Conservation (phyloP, 2,888 invertebrate species). For the Tenthredo distinguenda region DNA sequence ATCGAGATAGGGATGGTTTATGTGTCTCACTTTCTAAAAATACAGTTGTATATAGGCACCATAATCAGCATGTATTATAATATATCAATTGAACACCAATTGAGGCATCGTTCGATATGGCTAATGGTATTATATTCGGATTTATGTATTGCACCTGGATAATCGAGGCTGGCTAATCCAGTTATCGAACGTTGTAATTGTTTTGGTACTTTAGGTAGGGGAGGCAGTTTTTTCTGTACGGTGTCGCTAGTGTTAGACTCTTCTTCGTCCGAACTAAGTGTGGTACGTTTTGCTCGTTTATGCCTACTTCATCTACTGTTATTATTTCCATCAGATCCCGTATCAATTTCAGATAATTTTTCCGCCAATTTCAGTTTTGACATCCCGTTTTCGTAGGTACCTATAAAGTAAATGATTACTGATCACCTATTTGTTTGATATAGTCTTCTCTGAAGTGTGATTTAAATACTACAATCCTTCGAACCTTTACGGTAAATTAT, state of each 20-base stretch:
- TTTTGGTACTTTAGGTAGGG: neutral
- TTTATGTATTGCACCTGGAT: neutral
- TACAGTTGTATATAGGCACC: neutral
- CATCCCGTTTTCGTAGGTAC: neutral
- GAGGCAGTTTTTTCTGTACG: neutral
- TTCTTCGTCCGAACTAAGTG: neutral
- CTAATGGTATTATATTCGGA: neutral
- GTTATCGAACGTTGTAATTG: neutral
- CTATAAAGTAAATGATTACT: neutral
- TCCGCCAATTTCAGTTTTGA: neutral
- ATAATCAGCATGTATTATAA: neutral
- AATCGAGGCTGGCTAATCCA: neutral
- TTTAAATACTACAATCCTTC: no score
- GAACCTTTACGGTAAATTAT: no score
- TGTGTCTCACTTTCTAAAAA: neutral
- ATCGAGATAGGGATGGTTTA: neutral
- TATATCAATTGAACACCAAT: neutral
- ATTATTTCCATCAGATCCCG: neutral
- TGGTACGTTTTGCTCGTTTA: neutral
- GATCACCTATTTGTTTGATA: neutral
- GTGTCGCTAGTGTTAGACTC: neutral
- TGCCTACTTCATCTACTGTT: neutral
- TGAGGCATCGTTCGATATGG: neutral
- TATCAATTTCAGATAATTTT: constrained; percentile 2
- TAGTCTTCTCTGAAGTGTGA: neutral